Evolutionary conservation across 2,797 vertebrate species (phyloP).

Genomic region (Phrynocephalus vlangalii): DNA sequence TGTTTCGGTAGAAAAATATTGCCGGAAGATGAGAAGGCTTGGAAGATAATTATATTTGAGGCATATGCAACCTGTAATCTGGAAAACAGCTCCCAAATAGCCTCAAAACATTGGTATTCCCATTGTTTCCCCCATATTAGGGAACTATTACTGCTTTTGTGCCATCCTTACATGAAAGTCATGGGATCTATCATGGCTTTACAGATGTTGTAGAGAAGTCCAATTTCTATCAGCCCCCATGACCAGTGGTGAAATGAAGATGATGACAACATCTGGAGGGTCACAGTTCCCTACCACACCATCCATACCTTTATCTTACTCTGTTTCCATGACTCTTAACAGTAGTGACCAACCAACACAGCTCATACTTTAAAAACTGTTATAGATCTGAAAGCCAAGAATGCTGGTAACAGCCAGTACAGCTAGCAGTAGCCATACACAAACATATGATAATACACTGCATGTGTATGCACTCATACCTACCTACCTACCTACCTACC

Average conservation of each 20-base stretch:
- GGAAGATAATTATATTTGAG: background rate
- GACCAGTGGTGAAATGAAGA: background rate
- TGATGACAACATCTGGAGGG: background rate
- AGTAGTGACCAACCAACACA: background rate
- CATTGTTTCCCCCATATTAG: background rate
- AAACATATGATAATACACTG: fast-evolving
- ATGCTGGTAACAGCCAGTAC: background rate
- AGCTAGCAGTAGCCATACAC: background rate
- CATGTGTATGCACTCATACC: background rate
- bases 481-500: too few relatives aligned
- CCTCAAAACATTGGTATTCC: background rate
- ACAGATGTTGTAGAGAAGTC: background rate
- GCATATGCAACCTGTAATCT: background rate
- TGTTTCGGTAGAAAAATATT: too few relatives aligned
- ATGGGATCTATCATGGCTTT: background rate
- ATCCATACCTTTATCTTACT: background rate
- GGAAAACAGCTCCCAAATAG: background rate
- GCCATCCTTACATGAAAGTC: background rate
- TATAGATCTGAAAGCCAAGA: background rate
- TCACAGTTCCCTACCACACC: background rate
- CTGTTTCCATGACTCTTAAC: background rate
- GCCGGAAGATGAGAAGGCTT: background rate
- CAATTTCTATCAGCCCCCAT: background rate
- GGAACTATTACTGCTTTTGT: background rate
- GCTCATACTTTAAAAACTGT: background rate